A percentile compares a stretch with the other conserved stretches of the same genome.
These are phyloP conservation scores for Hirudo medicinalis DNA, from an alignment of 1,140 invertebrate species.

Conservation along the genomic window DNA sequence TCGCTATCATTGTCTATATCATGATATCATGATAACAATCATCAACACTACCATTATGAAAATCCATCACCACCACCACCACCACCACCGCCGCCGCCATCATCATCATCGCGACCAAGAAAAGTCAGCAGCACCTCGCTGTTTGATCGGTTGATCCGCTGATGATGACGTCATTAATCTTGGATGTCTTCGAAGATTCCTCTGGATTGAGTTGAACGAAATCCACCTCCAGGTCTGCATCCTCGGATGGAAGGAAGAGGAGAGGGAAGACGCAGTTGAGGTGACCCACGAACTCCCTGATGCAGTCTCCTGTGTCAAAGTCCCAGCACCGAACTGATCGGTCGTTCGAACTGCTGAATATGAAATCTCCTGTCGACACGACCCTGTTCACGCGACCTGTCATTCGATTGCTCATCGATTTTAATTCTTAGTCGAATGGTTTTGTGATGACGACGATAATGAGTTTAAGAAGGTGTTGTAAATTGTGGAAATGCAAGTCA, in stretches of 20 bases:
- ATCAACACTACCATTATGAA: background rate
- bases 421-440: no score
- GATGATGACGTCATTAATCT: constrained; percentile 41
- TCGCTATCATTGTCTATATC: no score
- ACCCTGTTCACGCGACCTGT: constrained; percentile 44
- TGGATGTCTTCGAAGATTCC: constrained; percentile 13
- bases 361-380: constrained; percentile 45
- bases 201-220: constrained; percentile 19
- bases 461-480: no score
- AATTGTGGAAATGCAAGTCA: no score
- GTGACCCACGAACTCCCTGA: constrained; percentile 44
- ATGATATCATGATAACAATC: no score
- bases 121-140: constrained; percentile 29
- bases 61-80: background rate
- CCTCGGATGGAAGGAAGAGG: constrained; percentile 42
- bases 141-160: constrained; percentile 45
- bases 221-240: constrained; percentile 26
- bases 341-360: constrained; percentile 47
- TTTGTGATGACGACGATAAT: no score
- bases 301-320: constrained; percentile 41
- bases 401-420: constrained; percentile 38
- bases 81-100: background rate
- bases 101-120: background rate
- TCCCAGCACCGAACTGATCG: constrained; percentile 46
- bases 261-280: constrained; percentile 45